phyloP scores from a whole-genome alignment of 2,888 invertebrate genomes.

The Epinotia brunnichana region DNA sequence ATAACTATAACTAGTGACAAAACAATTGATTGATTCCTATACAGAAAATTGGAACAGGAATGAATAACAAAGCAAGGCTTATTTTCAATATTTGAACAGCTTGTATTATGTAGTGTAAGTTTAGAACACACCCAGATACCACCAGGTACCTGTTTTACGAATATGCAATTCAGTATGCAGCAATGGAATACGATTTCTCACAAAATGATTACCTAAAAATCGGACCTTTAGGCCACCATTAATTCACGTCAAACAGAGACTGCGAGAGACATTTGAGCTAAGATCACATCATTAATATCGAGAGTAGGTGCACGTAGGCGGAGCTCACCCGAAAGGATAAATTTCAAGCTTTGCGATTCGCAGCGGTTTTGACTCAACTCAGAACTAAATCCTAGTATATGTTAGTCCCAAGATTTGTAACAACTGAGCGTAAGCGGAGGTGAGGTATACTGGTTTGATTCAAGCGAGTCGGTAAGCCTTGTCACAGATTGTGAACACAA shows the following conservation, averaged over 20 bases:
- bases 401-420: not conserved
- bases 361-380: not conserved
- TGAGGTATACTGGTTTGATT: not conserved
- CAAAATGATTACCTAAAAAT: conserved; percentile 63
- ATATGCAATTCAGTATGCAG: not conserved
- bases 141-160: not conserved
- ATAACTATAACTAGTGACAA: no score
- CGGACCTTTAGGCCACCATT: conserved; percentile 77
- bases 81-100: no score
- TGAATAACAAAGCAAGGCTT: no score
- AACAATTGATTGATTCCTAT: no score
- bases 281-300: conserved; percentile 83
- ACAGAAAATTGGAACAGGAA: no score
- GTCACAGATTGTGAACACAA: conserved; percentile 1
- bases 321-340: conserved; percentile 70
- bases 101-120: no score
- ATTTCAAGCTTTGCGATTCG: conserved; percentile 60
- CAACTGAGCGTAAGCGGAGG: not conserved
- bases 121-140: not conserved
- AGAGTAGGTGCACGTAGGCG: conserved; percentile 73
- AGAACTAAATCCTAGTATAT: not conserved
- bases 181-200: conserved; percentile 35
- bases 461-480: not conserved
- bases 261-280: conserved; percentile 76
- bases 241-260: conserved; percentile 76